Base-by-base conservation (phyloP, 2,797 vertebrate species). In the Lates japonicus region DNA sequence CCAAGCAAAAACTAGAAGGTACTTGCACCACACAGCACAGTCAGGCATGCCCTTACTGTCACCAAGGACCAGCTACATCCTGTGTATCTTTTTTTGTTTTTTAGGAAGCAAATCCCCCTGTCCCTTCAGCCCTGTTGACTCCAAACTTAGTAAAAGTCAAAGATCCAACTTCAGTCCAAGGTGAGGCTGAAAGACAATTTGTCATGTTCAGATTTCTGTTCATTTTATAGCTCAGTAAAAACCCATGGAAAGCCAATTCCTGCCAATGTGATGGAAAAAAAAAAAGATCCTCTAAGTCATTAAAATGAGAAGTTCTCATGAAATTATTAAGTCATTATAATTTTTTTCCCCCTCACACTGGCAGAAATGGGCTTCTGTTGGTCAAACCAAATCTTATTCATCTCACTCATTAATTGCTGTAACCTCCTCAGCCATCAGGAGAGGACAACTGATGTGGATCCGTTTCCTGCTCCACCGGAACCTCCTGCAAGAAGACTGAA, bases 1-100 rank as follows among this genome's bases (percentile, higher is more conserved):
- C 70, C 77, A 95, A 86, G 76, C 91, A 82, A 1, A 89, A 88
- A 70, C 65, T 67, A 54, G 95, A 95, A 76, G 94, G 94, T 95
- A 85, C 13, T 29, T 0, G 5, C 61, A 14, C 5, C 5, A 2
- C 29, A 54, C 29, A 22, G 49, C 46, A 20, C 55, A 25, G 3
- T 19, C 5, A 41, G 61, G 3, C 29, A 41, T 41, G 19, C 77
- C 17, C 11, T 66, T 14, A 13, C n/a, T 7, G n/a, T 35, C 29
- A 49, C 7, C 10, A 49, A 57, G 39, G 1, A 51, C 29, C 46
- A 51, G 37, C 29, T 61, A 12, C 57, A 35, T 61, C 20, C 31
- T 22, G 17, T 33, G 7, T 74, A 4, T 63, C 0, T 61, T 12
- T 39, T 11, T 57, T 60, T 52, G 55, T 33, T 64, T 74, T 71